These are phyloP conservation scores for Ceratotherium simum DNA, from an alignment of 2,113 vertebrate genomes.

Conservation along the genomic window DNA sequence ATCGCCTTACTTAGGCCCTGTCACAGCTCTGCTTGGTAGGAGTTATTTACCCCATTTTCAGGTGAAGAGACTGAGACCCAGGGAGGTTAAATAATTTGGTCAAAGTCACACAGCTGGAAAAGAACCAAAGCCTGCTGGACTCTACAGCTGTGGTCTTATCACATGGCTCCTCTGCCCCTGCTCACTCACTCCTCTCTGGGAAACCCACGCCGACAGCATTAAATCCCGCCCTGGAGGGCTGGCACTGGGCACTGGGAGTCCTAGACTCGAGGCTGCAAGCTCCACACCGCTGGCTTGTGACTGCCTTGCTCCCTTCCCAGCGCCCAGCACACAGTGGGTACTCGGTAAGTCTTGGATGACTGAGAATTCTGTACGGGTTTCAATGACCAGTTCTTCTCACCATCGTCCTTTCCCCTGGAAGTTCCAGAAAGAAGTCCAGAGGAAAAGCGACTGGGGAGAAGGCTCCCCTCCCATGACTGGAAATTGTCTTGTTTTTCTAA, in stretches of 20 bases:
- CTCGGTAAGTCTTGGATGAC: background rate
- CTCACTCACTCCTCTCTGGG: background rate
- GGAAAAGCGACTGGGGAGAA: background rate
- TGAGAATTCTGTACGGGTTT: background rate
- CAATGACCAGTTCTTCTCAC: background rate
- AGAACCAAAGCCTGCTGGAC: background rate
- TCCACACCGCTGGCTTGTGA: background rate
- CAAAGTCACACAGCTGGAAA: background rate
- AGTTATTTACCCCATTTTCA: background rate
- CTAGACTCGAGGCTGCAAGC: background rate
- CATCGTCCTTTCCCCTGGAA: background rate
- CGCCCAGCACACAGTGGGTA: background rate
- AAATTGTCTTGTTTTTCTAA: background rate
- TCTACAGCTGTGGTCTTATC: background rate
- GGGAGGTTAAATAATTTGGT: background rate
- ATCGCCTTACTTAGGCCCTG: background rate
- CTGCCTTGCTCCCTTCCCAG: background rate
- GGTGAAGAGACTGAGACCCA: background rate
- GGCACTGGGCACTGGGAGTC: background rate
- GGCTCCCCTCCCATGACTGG: background rate
- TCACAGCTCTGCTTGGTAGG: background rate
- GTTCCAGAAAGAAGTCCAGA: slow-evolving; percentile 8
- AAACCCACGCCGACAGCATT: background rate
- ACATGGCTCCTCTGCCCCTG: background rate
- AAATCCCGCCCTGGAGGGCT: background rate